phyloP scores from a whole-genome alignment of 1,140 invertebrate species.

The Tachypleus tridentatus region DNA sequence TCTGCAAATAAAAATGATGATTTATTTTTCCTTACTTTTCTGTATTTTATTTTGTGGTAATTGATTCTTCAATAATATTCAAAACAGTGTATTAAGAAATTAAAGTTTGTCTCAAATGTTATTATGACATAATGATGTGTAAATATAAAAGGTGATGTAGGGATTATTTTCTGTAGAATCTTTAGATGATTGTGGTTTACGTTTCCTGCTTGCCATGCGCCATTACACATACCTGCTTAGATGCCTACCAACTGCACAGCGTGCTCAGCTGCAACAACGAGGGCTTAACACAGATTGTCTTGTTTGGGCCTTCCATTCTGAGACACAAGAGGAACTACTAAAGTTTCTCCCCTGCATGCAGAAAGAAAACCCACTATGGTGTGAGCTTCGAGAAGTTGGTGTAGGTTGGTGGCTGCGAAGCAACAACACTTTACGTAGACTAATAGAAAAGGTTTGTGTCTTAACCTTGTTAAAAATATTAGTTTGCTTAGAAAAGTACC shows the following conservation, averaged over 20 bases:
- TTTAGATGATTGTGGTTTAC: slow-evolving; percentile 91
- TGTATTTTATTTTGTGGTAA: too few relatives aligned
- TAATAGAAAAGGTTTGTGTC: slow-evolving; percentile 91
- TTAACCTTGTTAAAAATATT: too few relatives aligned
- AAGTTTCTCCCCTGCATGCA: slow-evolving; percentile 73
- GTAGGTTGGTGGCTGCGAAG: slow-evolving; percentile 95
- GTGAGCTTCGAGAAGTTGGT: slow-evolving; percentile 79
- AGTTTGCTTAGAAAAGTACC: too few relatives aligned
- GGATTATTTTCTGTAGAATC: slow-evolving; percentile 63
- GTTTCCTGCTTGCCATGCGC: slow-evolving; percentile 93
- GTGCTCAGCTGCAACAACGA: slow-evolving; percentile 69
- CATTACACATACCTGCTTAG: slow-evolving; percentile 90
- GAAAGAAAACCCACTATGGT: slow-evolving; percentile 62
- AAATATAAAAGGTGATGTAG: too few relatives aligned
- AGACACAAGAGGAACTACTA: slow-evolving; percentile 90
- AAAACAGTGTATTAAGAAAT: too few relatives aligned
- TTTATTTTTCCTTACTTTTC: too few relatives aligned
- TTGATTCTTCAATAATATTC: too few relatives aligned
- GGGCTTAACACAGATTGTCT: slow-evolving; percentile 87
- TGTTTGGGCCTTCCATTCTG: slow-evolving; percentile 98
- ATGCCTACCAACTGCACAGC: slow-evolving; percentile 77
- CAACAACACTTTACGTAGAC: slow-evolving; percentile 62
- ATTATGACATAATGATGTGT: too few relatives aligned
- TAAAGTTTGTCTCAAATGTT: too few relatives aligned
- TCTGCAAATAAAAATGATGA: too few relatives aligned